phyloP scores from a whole-genome alignment of 2,113 vertebrate genomes.

The Tachysurus fulvidraco region DNA sequence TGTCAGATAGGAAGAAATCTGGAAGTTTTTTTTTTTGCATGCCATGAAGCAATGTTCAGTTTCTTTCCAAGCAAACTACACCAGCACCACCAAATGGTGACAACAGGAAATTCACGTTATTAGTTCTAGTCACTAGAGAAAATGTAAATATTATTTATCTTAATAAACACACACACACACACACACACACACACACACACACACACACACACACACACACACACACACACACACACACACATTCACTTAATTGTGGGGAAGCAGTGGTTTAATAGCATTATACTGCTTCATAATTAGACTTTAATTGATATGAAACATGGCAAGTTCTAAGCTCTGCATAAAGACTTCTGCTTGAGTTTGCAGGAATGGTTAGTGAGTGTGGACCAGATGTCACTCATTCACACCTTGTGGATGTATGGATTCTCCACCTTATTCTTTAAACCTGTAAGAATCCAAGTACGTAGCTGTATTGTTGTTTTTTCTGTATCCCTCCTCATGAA shows the following conservation, averaged over 20 bases:
- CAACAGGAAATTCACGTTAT: slow-evolving; percentile 45
- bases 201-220: too few species aligned
- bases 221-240: slow-evolving; percentile 39
- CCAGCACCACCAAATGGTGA: slow-evolving; percentile 74
- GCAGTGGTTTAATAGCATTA: slow-evolving; percentile 63
- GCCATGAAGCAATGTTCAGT: background rate
- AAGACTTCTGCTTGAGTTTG: slow-evolving; percentile 45
- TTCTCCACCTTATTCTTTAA: too few species aligned
- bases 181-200: slow-evolving; percentile 39
- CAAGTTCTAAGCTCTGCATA: slow-evolving; percentile 53
- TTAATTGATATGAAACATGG: slow-evolving; percentile 66
- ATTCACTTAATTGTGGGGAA: slow-evolving; percentile 38
- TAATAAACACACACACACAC: slow-evolving; percentile 22
- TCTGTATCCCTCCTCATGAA: too few species aligned
- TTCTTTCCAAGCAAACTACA: slow-evolving; percentile 55
- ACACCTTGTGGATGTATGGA: slow-evolving; percentile 5
- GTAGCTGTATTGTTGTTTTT: background rate
- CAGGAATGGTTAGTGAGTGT: slow-evolving; percentile 39
- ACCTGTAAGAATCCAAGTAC: background rate
- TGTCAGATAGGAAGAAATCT: slow-evolving; percentile 62
- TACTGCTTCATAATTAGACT: slow-evolving; percentile 65
- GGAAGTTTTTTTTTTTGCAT: slow-evolving; percentile 1
- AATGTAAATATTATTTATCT: slow-evolving; percentile 63
- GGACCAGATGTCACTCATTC: slow-evolving; percentile 37
- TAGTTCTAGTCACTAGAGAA: background rate